A percentile compares a stretch with the other conserved stretches of the same genome.
Conservation (phyloP, 2,797 vertebrate species). For the Aldrovandia affinis region DNA sequence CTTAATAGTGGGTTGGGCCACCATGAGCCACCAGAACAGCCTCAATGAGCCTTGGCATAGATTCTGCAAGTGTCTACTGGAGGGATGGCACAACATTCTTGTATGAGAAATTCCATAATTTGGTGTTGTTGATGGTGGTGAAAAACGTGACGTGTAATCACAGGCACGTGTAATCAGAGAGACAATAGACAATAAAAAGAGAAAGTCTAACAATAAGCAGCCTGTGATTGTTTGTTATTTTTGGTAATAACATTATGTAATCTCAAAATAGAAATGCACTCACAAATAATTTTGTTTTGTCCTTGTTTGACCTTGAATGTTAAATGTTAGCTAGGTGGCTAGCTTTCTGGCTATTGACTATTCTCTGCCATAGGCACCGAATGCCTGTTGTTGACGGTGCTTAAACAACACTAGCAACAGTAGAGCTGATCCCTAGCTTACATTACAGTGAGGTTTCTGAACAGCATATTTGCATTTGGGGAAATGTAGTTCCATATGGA, state of each 20-base stretch:
- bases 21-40: too few species aligned
- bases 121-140: too few species aligned
- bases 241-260: neutral
- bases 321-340: neutral
- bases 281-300: neutral
- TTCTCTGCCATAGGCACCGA: neutral
- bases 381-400: neutral
- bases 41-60: too few species aligned
- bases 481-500: neutral
- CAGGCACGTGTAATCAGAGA: too few species aligned
- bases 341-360: neutral
- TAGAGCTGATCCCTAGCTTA: neutral
- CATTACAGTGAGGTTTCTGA: neutral
- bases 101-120: too few species aligned
- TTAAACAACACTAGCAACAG: neutral
- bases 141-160: too few species aligned
- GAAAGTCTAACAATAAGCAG: too few species aligned
- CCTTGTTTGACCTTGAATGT: neutral
- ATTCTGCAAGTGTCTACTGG: too few species aligned
- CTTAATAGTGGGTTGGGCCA: too few species aligned
- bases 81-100: too few species aligned
- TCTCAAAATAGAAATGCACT: neutral
- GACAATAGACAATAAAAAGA: too few species aligned
- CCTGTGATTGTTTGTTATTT: neutral
- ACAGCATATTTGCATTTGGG: neutral